These are phyloP conservation scores for Lathronympha strigana DNA, from an alignment of 2,888 invertebrate genomes.

Conservation along the genomic window DNA sequence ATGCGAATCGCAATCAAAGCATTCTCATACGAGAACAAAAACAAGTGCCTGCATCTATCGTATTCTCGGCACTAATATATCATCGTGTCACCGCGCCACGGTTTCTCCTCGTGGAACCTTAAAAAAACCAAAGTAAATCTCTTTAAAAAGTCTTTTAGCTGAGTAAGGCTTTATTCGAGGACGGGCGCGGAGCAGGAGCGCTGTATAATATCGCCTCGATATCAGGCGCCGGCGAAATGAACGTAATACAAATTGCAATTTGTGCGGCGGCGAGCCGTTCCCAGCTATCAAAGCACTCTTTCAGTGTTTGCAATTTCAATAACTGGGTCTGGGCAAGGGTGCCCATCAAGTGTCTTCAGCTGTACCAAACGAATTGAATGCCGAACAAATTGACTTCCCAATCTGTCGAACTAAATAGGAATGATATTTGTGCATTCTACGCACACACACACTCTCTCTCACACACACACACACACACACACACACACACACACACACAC, in stretches of 20 bases:
- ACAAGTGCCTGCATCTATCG: constrained; percentile 26
- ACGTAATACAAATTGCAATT: constrained; percentile 57
- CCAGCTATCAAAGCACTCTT: constrained; percentile 53
- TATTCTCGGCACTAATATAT: constrained; percentile 27
- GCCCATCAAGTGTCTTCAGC: constrained; percentile 30
- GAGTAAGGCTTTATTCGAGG: constrained; percentile 40
- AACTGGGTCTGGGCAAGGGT: constrained; percentile 45
- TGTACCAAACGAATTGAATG: constrained; percentile 34
- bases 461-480: too few relatives aligned
- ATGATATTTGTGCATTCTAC: too few relatives aligned
- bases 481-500: too few relatives aligned
- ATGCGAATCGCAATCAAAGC: constrained; percentile 13
- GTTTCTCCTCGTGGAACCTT: constrained; percentile 34
- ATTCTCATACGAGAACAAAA: constrained; percentile 20
- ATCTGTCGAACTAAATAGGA: constrained; percentile 11
- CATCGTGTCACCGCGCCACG: constrained; percentile 32
- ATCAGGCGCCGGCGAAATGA: constrained; percentile 49
- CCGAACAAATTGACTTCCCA: too few relatives aligned
- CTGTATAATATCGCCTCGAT: constrained; percentile 36
- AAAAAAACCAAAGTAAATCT: constrained; percentile 42
- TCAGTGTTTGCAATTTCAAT: constrained; percentile 55
- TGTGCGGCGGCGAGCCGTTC: constrained; percentile 47
- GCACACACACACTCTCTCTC: too few relatives aligned
- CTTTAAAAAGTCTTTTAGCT: constrained; percentile 42
- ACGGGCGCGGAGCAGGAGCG: constrained; percentile 34